Conservation (phyloP, 2,113 vertebrate species). For the Lepus americanus region DNA sequence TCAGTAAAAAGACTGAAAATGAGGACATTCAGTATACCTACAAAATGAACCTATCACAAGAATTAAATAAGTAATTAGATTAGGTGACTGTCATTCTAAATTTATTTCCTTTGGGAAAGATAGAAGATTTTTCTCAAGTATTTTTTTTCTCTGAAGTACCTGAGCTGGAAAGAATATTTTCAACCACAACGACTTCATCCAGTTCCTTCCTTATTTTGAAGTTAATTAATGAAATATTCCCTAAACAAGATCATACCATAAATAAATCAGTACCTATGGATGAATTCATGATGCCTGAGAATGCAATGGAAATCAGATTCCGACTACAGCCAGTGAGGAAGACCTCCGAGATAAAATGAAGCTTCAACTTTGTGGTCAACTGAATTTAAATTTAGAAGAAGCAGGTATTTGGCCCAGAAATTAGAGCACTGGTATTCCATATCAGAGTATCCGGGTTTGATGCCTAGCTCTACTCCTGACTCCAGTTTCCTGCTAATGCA, state of each 20-base stretch:
- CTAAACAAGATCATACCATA: background rate
- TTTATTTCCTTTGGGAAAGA: slow-evolving; percentile 61
- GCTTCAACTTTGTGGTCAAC: background rate
- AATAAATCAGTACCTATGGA: background rate
- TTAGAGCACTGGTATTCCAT: too few relatives aligned
- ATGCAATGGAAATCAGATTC: background rate
- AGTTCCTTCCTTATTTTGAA: slow-evolving; percentile 17
- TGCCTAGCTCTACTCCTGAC: too few relatives aligned
- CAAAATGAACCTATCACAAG: background rate
- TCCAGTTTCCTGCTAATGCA: too few relatives aligned
- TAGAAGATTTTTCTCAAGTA: slow-evolving; percentile 60
- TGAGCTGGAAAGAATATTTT: slow-evolving; percentile 46
- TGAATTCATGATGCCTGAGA: background rate
- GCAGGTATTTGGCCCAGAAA: background rate
- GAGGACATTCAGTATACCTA: slow-evolving; percentile 4
- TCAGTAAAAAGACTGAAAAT: slow-evolving; percentile 42
- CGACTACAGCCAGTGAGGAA: background rate
- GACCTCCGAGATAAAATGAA: background rate
- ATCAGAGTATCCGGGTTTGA: too few relatives aligned
- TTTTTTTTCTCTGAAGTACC: background rate
- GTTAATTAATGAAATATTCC: background rate
- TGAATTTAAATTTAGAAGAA: background rate
- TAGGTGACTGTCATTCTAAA: slow-evolving; percentile 31
- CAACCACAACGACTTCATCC: background rate
- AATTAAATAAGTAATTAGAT: slow-evolving; percentile 56